phyloP scores from a whole-genome alignment of 1,140 invertebrate species.

The Parasteatoda tepidariorum region DNA sequence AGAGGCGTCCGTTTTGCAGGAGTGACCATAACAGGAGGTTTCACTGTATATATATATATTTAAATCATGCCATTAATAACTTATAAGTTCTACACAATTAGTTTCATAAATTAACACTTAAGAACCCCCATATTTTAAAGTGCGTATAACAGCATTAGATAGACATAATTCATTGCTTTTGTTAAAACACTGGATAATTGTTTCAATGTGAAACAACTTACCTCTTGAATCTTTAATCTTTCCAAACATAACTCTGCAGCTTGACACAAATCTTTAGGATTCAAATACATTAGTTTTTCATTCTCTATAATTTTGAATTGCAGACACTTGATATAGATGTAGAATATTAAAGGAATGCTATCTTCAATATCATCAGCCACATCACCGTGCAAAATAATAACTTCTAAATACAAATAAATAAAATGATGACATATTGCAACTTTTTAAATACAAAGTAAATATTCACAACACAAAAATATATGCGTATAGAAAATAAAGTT shows the following conservation, averaged over 20 bases:
- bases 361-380: constrained; percentile 8
- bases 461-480: neutral
- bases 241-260: constrained; percentile 23
- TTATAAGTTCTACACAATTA: no score
- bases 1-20: no score
- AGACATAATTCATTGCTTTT: neutral
- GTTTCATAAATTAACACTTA: neutral
- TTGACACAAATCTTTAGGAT: constrained; percentile 28
- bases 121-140: neutral
- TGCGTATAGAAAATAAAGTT: neutral
- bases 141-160: neutral
- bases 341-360: constrained; percentile 37
- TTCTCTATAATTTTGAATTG: constrained; percentile 14
- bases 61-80: no score
- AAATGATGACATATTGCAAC: neutral
- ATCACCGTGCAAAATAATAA: constrained; percentile 11
- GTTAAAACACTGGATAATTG: neutral
- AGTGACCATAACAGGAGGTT: no score
- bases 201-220: neutral
- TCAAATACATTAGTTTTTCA: constrained; percentile 21
- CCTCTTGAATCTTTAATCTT: neutral
- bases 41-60: no score
- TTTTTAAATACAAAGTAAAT: neutral
- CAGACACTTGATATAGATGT: neutral
- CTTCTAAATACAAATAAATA: neutral